phyloP scores from a whole-genome alignment of 2,113 vertebrate genomes.

The Coryphaenoides rupestris region DNA sequence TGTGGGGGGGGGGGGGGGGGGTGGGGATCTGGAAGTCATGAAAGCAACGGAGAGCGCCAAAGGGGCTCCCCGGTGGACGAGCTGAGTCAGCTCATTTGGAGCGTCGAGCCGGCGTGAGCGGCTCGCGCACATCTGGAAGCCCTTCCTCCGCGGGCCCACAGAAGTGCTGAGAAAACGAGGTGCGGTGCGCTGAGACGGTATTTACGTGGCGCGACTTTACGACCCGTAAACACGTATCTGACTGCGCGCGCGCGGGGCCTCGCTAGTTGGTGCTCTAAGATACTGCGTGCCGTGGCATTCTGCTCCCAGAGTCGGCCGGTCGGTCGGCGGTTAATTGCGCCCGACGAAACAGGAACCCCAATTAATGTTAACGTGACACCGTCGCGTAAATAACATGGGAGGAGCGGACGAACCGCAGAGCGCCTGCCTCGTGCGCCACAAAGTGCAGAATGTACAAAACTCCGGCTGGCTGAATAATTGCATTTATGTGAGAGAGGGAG shows the following conservation, averaged over 20 bases:
- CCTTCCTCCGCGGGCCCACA: conserved; percentile 43
- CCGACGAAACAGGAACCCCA: conserved; percentile 38
- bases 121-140: conserved; percentile 62
- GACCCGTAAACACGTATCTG: conserved; percentile 58
- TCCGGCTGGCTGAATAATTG: background rate
- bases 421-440: background rate
- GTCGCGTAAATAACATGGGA: conserved; percentile 14
- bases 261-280: conserved; percentile 60
- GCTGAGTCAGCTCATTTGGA: conserved; percentile 62
- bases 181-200: conserved; percentile 52
- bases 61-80: conserved; percentile 46
- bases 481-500: background rate
- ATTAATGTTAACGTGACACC: conserved; percentile 27
- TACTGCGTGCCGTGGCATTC: conserved; percentile 41
- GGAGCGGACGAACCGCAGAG: background rate
- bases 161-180: conserved; percentile 63
- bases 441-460: background rate
- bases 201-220: conserved; percentile 58
- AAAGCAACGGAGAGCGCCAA: conserved; percentile 23
- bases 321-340: conserved; percentile 52
- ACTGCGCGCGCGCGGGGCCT: conserved; percentile 49
- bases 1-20: too few relatives aligned
- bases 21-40: conserved; percentile 12
- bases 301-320: conserved; percentile 47
- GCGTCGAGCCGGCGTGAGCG: conserved; percentile 11